These are phyloP conservation scores for Pterostichus niger DNA, from an alignment of 2,888 invertebrate species.

Conservation along the genomic window DNA sequence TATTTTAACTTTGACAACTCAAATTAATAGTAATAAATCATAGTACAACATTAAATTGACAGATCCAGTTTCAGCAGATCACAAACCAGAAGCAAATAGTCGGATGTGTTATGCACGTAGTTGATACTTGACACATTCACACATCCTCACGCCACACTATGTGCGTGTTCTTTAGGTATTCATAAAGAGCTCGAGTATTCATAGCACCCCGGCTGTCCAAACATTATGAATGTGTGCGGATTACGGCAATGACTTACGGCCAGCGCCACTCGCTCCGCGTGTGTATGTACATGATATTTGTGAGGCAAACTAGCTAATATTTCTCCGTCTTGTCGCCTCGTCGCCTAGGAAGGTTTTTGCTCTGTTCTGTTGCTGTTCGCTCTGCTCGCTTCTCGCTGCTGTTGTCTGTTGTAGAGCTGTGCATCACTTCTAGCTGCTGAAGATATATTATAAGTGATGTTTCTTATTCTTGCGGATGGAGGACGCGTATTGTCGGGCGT, in stretches of 20 bases:
- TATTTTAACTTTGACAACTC: too few species aligned
- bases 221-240: constrained; percentile 72
- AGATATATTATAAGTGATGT: constrained; percentile 68
- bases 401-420: constrained; percentile 11
- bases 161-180: constrained; percentile 59
- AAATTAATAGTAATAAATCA: too few species aligned
- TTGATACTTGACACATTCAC: constrained; percentile 1
- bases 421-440: constrained; percentile 61
- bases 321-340: constrained; percentile 68
- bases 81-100: background rate
- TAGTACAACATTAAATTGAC: too few species aligned
- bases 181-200: constrained; percentile 68
- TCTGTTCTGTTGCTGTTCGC: background rate
- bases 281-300: constrained; percentile 71
- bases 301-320: constrained; percentile 71
- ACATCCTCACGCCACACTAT: constrained; percentile 2
- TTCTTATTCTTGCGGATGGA: constrained; percentile 63
- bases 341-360: constrained; percentile 3
- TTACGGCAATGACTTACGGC: constrained; percentile 72
- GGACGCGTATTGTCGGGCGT: constrained; percentile 19
- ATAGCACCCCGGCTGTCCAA: constrained; percentile 70
- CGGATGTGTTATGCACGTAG: constrained; percentile 6
- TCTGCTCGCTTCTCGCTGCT: background rate
- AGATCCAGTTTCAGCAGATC: background rate
- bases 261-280: constrained; percentile 40